phyloP scores from a whole-genome alignment of 1,140 invertebrate genomes.

The Cydia splendana region DNA sequence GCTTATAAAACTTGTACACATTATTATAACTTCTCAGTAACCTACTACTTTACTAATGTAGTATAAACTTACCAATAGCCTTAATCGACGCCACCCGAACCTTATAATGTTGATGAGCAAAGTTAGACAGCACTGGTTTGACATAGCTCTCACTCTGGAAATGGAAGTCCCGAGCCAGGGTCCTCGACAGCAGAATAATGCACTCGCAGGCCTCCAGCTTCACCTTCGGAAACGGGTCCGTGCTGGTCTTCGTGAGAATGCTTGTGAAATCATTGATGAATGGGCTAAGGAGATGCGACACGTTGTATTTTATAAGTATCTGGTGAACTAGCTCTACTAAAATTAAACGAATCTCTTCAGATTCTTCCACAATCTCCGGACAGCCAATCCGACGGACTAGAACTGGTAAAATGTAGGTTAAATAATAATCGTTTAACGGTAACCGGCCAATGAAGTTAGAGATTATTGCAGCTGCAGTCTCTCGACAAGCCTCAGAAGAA shows the following conservation, averaged over 20 bases:
- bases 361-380: constrained; percentile 88
- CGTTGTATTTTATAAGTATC: constrained; percentile 84
- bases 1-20: too few species aligned
- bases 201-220: constrained; percentile 88
- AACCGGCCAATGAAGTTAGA: constrained; percentile 67
- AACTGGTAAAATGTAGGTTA: constrained; percentile 88
- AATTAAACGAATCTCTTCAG: constrained; percentile 91
- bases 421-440: constrained; percentile 83
- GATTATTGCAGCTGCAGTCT: constrained; percentile 62
- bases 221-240: constrained; percentile 89
- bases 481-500: constrained; percentile 68
- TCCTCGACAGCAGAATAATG: constrained; percentile 83
- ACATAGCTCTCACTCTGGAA: constrained; percentile 86
- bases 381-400: constrained; percentile 88
- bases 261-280: constrained; percentile 88
- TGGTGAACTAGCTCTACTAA: constrained; percentile 83
- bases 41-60: too few species aligned
- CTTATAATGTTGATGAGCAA: constrained; percentile 90
- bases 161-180: constrained; percentile 86
- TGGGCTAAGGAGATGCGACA: constrained; percentile 77
- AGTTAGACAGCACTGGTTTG: constrained; percentile 85
- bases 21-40: too few species aligned
- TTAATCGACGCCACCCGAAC: constrained; percentile 86
- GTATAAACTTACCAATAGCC: constrained; percentile 82
- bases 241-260: constrained; percentile 86